A percentile compares a stretch with the other conserved stretches of the same genome.
Conservation (phyloP, 2,113 vertebrate species). For the Urocitellus parryii region DNA sequence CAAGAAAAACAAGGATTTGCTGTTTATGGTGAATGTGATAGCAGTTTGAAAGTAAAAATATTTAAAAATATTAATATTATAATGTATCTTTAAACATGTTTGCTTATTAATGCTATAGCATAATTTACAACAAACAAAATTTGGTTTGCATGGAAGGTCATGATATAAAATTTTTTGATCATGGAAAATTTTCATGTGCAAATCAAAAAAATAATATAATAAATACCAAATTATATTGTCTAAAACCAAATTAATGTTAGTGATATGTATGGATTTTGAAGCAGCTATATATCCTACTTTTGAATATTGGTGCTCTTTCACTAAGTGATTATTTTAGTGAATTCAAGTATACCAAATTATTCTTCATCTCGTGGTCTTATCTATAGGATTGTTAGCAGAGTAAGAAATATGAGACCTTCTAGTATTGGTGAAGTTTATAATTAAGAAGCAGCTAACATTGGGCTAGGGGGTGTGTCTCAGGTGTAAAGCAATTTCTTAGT, state of each 20-base stretch:
- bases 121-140: neutral
- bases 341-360: conserved; percentile 36
- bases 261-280: neutral
- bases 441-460: neutral
- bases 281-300: neutral
- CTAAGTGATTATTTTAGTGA: neutral
- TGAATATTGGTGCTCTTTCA: neutral
- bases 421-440: neutral
- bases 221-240: neutral
- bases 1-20: neutral
- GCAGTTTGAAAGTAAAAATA: neutral
- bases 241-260: neutral
- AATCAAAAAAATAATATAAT: conserved; percentile 36
- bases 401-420: neutral
- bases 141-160: conserved; percentile 1
- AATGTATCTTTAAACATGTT: neutral
- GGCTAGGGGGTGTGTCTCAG: too few relatives aligned
- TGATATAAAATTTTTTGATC: neutral
- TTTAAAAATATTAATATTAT: conserved; percentile 9
- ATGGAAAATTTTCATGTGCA: neutral
- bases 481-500: neutral
- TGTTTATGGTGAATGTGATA: neutral
- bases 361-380: neutral
- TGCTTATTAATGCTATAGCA: neutral
- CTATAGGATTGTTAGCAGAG: neutral